phyloP scores from a whole-genome alignment of 2,888 invertebrate genomes.

The Odiellus spinosus region DNA sequence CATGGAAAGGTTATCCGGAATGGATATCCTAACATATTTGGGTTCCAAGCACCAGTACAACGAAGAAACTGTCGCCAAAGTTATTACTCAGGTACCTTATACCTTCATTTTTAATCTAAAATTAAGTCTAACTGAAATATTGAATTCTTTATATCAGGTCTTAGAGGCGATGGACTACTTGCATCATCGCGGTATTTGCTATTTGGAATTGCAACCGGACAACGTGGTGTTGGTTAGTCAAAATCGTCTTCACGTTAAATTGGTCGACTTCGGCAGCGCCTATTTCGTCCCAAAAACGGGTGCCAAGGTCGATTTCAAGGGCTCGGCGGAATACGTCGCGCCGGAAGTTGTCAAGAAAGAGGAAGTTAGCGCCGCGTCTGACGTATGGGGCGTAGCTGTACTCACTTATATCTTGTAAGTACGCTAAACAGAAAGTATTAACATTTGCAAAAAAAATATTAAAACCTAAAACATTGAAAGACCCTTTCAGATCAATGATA shows the following conservation, averaged over 20 bases:
- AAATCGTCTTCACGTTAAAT: constrained; percentile 49
- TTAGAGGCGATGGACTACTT: constrained; percentile 82
- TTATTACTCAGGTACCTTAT: constrained; percentile 52
- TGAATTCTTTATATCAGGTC: constrained; percentile 32
- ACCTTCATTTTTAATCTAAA: neutral
- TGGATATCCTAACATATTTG: constrained; percentile 75
- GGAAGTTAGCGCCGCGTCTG: constrained; percentile 72
- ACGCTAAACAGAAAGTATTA: constrained; percentile 1
- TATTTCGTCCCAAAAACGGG: constrained; percentile 65
- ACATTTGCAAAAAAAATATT: constrained; percentile 1
- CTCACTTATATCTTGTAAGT: constrained; percentile 64
- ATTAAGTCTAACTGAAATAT: neutral
- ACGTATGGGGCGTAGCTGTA: constrained; percentile 91
- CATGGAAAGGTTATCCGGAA: constrained; percentile 50
- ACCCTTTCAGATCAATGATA: too few relatives aligned
- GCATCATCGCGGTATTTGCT: constrained; percentile 81
- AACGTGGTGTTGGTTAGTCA: constrained; percentile 68
- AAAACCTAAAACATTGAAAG: too few relatives aligned
- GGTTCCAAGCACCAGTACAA: constrained; percentile 75
- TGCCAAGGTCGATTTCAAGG: constrained; percentile 43
- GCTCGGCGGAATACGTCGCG: constrained; percentile 57
- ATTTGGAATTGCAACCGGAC: constrained; percentile 81
- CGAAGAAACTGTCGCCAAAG: constrained; percentile 76
- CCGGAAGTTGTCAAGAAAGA: constrained; percentile 80
- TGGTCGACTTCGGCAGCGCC: constrained; percentile 81